Evolutionary conservation across 1,140 invertebrate species (phyloP).

Genomic region (Leptopilina clavipes): DNA sequence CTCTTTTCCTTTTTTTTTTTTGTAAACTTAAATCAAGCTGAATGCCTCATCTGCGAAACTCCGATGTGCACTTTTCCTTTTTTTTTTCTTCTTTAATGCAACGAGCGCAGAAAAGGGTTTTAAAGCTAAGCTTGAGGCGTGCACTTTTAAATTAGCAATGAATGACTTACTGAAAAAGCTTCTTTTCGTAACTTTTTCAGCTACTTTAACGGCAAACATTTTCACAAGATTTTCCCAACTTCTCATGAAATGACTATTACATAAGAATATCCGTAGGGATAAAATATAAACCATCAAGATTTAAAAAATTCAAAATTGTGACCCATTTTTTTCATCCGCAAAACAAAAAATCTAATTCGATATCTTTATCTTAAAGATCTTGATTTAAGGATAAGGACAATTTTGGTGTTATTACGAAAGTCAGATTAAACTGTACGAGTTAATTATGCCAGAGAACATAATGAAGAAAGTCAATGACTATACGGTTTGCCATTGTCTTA

Average conservation of each 20-base stretch:
- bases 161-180: background rate
- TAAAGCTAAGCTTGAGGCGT: constrained; percentile 19
- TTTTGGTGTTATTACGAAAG: background rate
- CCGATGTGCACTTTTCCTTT: constrained; percentile 16
- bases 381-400: background rate
- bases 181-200: background rate
- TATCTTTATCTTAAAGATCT: background rate
- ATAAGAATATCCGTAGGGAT: too few relatives aligned
- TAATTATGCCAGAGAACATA: background rate
- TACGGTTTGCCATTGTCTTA: constrained; percentile 4
- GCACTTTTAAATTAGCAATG: background rate
- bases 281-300: too few relatives aligned
- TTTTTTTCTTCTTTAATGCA: background rate
- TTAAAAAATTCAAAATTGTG: too few relatives aligned
- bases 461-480: background rate
- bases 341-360: too few relatives aligned
- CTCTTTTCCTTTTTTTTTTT: background rate
- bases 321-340: too few relatives aligned
- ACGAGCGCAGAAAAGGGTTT: background rate
- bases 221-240: background rate
- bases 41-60: constrained; percentile 14
- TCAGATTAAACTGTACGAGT: background rate
- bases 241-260: background rate
- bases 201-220: constrained; percentile 9
- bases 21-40: background rate